Evolutionary conservation across 2,113 vertebrate species (phyloP).

Genomic region (Phainopepla nitens): DNA sequence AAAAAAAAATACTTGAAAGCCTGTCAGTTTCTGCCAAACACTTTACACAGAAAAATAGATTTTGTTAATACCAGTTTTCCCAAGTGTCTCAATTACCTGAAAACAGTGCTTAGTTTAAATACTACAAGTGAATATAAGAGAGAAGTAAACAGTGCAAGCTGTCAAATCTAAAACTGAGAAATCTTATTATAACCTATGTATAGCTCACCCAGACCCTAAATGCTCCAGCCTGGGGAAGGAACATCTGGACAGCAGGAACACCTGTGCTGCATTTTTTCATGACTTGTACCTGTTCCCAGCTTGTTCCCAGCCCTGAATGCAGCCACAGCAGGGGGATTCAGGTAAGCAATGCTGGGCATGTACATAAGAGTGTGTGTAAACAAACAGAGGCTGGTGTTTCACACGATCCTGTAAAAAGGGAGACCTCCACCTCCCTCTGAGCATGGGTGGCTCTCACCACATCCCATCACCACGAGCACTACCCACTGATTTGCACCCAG

Average conservation of each 20-base stretch:
- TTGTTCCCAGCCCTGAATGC: neutral
- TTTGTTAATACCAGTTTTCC: conserved; percentile 39
- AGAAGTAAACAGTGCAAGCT: neutral
- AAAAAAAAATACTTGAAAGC: neutral
- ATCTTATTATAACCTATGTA: neutral
- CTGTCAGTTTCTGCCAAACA: conserved; percentile 10
- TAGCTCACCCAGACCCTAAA: neutral
- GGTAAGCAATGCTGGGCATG: neutral
- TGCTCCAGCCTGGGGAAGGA: neutral
- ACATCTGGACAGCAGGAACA: neutral
- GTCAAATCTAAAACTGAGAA: neutral
- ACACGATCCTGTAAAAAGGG: neutral
- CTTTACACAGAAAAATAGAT: conserved; percentile 23
- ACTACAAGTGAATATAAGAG: neutral
- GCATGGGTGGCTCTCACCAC: neutral
- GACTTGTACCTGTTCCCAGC: neutral
- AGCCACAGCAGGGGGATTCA: neutral
- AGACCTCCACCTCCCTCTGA: neutral
- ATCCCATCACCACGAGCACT: neutral
- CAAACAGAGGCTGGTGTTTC: neutral
- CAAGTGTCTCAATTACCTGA: conserved; percentile 51
- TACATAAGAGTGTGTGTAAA: neutral
- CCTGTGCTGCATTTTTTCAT: neutral
- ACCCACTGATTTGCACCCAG: neutral
- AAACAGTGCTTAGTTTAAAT: conserved; percentile 20